Evolutionary conservation across 2,797 vertebrate species (phyloP), one percentile per base, ranked within the genome.

Genomic region (Platyrinchus mystaceus): DNA sequence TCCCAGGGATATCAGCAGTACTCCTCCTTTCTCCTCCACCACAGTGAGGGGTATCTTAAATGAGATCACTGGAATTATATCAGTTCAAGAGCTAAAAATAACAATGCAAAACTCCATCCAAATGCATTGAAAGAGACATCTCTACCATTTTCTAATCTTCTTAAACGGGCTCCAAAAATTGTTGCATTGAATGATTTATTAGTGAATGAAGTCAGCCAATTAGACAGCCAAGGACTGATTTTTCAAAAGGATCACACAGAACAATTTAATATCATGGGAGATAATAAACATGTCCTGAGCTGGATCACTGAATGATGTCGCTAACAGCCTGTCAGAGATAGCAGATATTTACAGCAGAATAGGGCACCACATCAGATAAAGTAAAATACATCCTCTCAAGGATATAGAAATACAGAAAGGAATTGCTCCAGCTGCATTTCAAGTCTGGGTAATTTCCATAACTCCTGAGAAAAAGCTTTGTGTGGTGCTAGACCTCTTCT

Each of bases 321-420:
- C 75, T 76, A 95, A 90, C 94, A 73, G 83, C 70, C 92, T 95
- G 93, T 87, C 95, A 94, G 80, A 92, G 80, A 89, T 69, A 95
- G 8, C 90, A 70, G 90, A 84, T 94, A 96, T 94, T 95, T 94
- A 95, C 89, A 94, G 89, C 69, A 90, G 64, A 93, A 88, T 69
- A 76, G 95, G 85, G 88, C 92, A 95, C 50, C 83, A 30, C 58
- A 93, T 91, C 94, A 94, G 90, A 95, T 96, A 95, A 95, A 95
- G 67, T 62, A 84, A 96, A 94, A 94, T 46, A 86, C 77, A 91
- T 89, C 91, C 89, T 94, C 87, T 90, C 77, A 56, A 76, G 71
- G 74, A 87, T 81, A 88, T 8, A 81, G 77, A 81, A 95, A 95
- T 82, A 84, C 7, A 30, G 79, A 91, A 87, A 74, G 49, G 69